phyloP scores from a whole-genome alignment of 2,797 vertebrate species.

The Artibeus lituratus region DNA sequence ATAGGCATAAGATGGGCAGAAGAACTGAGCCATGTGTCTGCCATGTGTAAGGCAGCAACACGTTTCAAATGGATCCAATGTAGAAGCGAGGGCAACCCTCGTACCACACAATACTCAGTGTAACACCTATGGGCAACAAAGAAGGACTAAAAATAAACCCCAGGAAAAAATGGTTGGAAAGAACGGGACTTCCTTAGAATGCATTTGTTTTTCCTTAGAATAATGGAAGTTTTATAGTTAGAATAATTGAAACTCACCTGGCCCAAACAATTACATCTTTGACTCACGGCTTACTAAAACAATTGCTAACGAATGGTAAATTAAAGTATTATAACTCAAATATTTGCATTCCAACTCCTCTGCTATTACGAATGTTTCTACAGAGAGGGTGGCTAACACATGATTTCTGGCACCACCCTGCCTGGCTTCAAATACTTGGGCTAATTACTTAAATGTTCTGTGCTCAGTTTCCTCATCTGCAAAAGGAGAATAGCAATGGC shows the following conservation, averaged over 20 bases:
- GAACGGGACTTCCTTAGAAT: neutral
- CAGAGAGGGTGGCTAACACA: neutral
- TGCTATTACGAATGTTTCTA: neutral
- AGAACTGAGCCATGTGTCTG: conserved; percentile 40
- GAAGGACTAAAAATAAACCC: conserved; percentile 39
- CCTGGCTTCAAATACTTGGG: neutral
- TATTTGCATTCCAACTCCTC: neutral
- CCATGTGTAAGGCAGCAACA: conserved; percentile 39
- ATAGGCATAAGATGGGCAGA: neutral
- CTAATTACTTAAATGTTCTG: neutral
- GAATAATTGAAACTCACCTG: conserved; percentile 1
- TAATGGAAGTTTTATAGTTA: conserved; percentile 31
- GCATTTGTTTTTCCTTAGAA: neutral
- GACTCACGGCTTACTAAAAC: conserved; percentile 1
- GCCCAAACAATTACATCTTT: neutral
- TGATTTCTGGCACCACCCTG: neutral
- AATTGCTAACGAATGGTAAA: neutral
- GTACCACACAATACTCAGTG: neutral
- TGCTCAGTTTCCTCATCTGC: neutral
- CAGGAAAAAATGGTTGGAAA: neutral
- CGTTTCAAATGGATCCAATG: conserved; percentile 37
- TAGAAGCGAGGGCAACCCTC: neutral
- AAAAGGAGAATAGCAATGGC: neutral
- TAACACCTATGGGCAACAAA: conserved; percentile 36
- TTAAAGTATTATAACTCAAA: neutral